Base-by-base conservation (phyloP, 2,797 vertebrate species). In the Phataginus tricuspis region DNA sequence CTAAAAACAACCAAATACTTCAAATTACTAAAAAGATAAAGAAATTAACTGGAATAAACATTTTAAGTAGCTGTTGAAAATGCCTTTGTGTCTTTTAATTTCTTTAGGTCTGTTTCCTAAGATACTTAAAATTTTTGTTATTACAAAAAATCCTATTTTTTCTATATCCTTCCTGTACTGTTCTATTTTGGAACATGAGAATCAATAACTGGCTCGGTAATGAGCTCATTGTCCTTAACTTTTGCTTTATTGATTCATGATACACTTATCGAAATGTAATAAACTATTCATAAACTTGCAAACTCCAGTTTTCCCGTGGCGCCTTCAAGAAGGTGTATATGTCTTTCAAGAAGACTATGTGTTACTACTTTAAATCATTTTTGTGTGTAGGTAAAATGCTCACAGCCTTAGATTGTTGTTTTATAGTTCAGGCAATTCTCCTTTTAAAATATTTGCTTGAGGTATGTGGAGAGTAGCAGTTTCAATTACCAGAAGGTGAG, bases 191-290 rank as follows among this genome's bases (percentile, higher is more conserved):
- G 75, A 96, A 89, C 93, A n/a, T 1, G 0, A 91, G 85, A 94
- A 97, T 78, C 96, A 95, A 96, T 98, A 98, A 57, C 61, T 97
- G 95, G 75, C 97, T 98, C 97, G 94, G 66, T 93, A 78, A 78
- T 96, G 39, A 96, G 86, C 96, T 97, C 95, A 93, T 93, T 97
- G 91, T 90, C 97, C 93, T 96, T 95, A 92, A 91, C 78, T 98
- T 98, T 92, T 98, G 94, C 90, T 63, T 71, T 98, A 98, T 98
- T 97, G 98, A 98, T 98, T 98, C 80, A 74, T 42, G 79, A 61
- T 96, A 95, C 96, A 97, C 94, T 98, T 98, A 97, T 89, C 98
- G 94, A 98, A 98, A 96, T 92, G 72, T 97, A 95, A 98, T 92
- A 98, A 98, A 96, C 85, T 84, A 96, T 97, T 98, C 97, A 97